Conservation (phyloP, 1,140 invertebrate species). For the Akabosia matsudoensis region DNA sequence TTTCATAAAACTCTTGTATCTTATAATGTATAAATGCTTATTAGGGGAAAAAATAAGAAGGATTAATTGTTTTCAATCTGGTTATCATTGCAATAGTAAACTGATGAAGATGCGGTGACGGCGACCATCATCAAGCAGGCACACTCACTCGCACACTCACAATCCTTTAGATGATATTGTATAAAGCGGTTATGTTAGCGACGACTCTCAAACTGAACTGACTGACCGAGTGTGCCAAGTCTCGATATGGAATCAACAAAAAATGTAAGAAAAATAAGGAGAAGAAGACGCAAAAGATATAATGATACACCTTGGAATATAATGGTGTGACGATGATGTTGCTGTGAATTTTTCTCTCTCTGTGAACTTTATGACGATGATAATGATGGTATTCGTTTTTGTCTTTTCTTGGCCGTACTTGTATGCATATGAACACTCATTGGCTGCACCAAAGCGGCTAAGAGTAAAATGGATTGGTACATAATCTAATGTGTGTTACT, state of each 20-base stretch:
- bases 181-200: not conserved
- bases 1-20: not conserved
- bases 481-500: not conserved
- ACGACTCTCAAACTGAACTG: not conserved
- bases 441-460: not conserved
- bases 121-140: not conserved
- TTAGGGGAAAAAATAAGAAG: not conserved
- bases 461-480: not conserved
- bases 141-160: not conserved
- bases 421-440: no score
- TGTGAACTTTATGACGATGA: slow-evolving; percentile 14
- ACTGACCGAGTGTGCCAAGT: not conserved
- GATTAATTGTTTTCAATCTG: not conserved
- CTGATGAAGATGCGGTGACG: not conserved
- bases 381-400: no score
- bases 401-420: not conserved
- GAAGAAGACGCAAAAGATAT: not conserved
- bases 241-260: not conserved
- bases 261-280: not conserved
- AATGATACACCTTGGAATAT: not conserved
- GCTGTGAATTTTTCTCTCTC: slow-evolving; percentile 4
- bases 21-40: not conserved
- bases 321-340: not conserved
- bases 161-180: no score
- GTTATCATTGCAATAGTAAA: not conserved